These are phyloP conservation scores for Rhinoptilus africanus DNA, from an alignment of 2,113 vertebrate genomes.

Conservation along the genomic window DNA sequence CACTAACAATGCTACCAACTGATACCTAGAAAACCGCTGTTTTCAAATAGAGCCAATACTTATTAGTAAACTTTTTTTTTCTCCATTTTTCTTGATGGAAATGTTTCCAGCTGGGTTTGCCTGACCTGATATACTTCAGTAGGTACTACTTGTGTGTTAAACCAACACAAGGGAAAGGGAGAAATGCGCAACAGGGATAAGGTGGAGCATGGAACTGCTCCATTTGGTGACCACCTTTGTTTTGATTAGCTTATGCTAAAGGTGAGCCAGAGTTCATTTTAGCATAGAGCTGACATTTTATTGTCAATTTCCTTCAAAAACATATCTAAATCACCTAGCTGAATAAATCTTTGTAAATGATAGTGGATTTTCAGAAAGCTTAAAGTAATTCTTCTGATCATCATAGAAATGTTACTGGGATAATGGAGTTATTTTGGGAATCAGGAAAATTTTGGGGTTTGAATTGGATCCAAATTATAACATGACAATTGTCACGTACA, in stretches of 20 bases:
- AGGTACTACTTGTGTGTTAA: neutral
- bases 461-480: neutral
- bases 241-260: neutral
- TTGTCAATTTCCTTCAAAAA: neutral
- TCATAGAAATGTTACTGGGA: neutral
- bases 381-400: neutral
- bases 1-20: neutral
- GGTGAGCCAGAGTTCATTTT: neutral
- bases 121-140: neutral
- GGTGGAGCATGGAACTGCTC: neutral
- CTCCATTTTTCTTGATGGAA: neutral
- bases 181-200: neutral
- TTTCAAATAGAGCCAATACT: neutral
- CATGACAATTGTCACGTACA: fast-evolving
- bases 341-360: neutral
- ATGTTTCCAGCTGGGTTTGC: neutral
- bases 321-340: neutral
- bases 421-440: neutral
- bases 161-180: neutral
- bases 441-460: neutral
- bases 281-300: neutral
- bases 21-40: neutral
- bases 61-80: neutral
- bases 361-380: neutral
- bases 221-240: neutral